Percentiles rank a stretch among this genome's conserved stretches.
These are phyloP conservation scores for Engraulis encrasicolus DNA, from an alignment of 2,113 vertebrate species.

Conservation along the genomic window DNA sequence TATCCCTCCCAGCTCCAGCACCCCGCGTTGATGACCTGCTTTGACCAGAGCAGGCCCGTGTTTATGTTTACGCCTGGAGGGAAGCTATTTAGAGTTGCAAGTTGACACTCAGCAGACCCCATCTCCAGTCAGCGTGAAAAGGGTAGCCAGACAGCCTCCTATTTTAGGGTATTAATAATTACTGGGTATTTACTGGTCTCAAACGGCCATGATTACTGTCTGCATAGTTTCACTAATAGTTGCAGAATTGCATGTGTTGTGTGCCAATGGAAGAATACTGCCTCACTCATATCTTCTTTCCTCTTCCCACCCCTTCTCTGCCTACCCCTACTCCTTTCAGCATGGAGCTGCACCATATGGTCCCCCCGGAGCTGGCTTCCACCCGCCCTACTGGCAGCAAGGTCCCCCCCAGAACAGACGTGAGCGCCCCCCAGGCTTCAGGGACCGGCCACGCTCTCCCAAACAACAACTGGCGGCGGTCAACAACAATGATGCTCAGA, in stretches of 20 bases:
- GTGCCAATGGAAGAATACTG: conserved; percentile 36
- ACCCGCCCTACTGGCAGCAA: conserved; percentile 93
- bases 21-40: too few species aligned
- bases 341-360: conserved; percentile 94
- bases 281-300: neutral
- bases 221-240: neutral
- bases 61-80: too few species aligned
- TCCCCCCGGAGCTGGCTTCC: conserved; percentile 89
- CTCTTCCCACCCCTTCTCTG: conserved; percentile 49
- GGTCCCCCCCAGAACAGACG: conserved; percentile 93
- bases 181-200: too few species aligned
- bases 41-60: too few species aligned
- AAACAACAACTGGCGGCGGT: conserved; percentile 89
- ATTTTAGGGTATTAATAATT: too few species aligned
- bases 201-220: neutral
- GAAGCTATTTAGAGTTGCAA: too few species aligned
- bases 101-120: too few species aligned
- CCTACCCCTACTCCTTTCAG: conserved; percentile 78
- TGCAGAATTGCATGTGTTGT: neutral
- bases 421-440: conserved; percentile 88
- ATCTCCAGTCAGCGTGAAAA: too few species aligned
- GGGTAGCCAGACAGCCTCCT: too few species aligned
- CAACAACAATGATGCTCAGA: conserved; percentile 90
- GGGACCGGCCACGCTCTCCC: conserved; percentile 92
- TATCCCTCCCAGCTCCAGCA: too few species aligned